These are phyloP conservation scores for Panulirus ornatus DNA, from an alignment of 1,140 invertebrate species.

Conservation along the genomic window DNA sequence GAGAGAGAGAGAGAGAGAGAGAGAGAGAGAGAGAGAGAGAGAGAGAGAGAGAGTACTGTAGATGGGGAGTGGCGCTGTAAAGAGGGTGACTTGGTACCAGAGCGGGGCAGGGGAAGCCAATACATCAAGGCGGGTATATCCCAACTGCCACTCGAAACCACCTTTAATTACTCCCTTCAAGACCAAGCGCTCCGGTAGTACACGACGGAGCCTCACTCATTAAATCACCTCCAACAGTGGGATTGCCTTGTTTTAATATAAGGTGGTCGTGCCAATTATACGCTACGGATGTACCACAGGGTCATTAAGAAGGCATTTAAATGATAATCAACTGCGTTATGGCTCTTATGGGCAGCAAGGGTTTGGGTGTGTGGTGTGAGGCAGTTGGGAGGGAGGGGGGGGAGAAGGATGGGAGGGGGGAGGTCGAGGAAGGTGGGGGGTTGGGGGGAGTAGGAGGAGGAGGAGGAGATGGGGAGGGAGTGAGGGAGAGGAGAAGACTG, in stretches of 20 bases:
- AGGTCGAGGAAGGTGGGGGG: not conserved
- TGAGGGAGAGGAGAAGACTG: not conserved
- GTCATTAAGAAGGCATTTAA: slow-evolving; percentile 60
- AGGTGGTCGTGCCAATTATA: slow-evolving; percentile 59
- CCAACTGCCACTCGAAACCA: slow-evolving; percentile 5
- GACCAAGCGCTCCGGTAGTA: not conserved
- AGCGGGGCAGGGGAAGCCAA: too few species aligned
- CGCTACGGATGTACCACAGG: slow-evolving; percentile 17
- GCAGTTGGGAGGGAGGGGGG: not conserved
- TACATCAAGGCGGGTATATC: slow-evolving; percentile 28
- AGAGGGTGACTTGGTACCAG: not conserved
- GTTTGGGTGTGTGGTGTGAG: too few species aligned
- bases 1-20: not conserved
- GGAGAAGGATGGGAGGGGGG: not conserved
- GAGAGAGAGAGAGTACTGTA: not conserved
- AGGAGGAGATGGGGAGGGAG: not conserved
- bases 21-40: not conserved
- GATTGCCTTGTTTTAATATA: slow-evolving; percentile 59
- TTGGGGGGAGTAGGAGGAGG: not conserved
- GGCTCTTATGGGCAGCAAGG: not conserved
- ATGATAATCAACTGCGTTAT: slow-evolving; percentile 50
- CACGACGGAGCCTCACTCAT: slow-evolving; percentile 39
- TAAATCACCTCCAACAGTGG: slow-evolving; percentile 51
- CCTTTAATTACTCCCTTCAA: slow-evolving; percentile 10
- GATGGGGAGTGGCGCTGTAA: not conserved